Conservation (phyloP, 1,140 invertebrate species). For the Solenopsis fugax region DNA sequence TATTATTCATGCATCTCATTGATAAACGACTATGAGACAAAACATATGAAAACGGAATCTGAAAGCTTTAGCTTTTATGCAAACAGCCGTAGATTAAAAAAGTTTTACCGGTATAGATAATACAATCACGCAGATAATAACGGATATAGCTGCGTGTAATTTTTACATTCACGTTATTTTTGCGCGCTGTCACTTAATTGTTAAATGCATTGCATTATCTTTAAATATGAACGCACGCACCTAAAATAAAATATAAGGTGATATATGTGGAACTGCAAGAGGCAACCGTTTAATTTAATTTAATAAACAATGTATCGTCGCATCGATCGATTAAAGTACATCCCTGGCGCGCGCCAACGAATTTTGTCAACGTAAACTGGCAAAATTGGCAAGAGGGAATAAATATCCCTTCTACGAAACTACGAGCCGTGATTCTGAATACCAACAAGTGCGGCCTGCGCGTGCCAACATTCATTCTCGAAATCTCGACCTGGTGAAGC, state of each 20-base stretch:
- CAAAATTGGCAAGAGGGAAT: background rate
- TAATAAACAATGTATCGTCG: background rate
- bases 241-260: background rate
- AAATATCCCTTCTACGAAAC: slow-evolving; percentile 8
- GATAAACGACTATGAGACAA: slow-evolving; percentile 1
- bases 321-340: background rate
- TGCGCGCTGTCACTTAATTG: background rate
- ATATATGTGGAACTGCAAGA: background rate
- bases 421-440: slow-evolving; percentile 18
- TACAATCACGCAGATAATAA: background rate
- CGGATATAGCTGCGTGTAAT: background rate
- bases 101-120: background rate
- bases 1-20: background rate
- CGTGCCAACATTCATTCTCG: slow-evolving; percentile 46
- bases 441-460: slow-evolving; percentile 17
- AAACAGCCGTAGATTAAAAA: slow-evolving; percentile 1
- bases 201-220: background rate
- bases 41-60: slow-evolving; percentile 4
- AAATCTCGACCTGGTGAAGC: slow-evolving; percentile 37
- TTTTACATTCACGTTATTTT: background rate
- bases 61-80: background rate
- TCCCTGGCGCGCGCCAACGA: background rate
- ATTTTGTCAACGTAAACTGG: background rate
- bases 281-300: background rate
- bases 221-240: background rate